A percentile compares a stretch with the other conserved stretches of the same genome.
Conservation (phyloP, 37 sponge, comb jelly and placozoan species). For the Petrosia ficiformis region DNA sequence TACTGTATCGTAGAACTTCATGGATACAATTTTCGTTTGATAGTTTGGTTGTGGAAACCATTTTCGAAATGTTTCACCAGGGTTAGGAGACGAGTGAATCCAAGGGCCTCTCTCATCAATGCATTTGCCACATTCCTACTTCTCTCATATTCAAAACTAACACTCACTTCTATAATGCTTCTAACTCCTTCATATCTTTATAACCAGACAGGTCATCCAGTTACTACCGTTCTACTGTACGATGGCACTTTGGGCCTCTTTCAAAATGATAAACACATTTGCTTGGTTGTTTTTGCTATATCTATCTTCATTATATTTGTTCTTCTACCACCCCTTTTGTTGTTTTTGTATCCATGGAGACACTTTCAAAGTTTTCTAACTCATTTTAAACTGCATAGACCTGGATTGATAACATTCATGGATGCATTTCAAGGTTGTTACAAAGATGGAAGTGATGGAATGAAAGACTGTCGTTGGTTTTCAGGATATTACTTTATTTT, state of each 20-base stretch:
- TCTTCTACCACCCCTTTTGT: slow-evolving; percentile 5
- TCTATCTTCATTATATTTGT: background rate
- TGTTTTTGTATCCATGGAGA: slow-evolving; percentile 16
- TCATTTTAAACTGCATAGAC: background rate
- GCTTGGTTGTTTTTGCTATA: background rate
- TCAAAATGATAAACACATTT: background rate
- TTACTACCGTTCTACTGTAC: background rate
- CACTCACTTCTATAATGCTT: background rate
- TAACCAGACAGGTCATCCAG: background rate
- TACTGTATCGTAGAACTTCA: background rate
- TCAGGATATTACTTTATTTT: background rate
- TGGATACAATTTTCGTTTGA: background rate
- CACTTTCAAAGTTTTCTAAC: background rate
- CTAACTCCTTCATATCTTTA: background rate
- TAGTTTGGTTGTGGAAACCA: slow-evolving; percentile 5
- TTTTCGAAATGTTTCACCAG: background rate
- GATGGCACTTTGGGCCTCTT: slow-evolving; percentile 5
- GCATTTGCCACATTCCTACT: slow-evolving; percentile 8
- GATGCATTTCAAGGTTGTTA: slow-evolving; percentile 1
- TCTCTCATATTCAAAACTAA: background rate
- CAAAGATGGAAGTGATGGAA: slow-evolving; percentile 3
- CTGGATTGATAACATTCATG: slow-evolving; percentile 5
- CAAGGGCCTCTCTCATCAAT: slow-evolving; percentile 3
- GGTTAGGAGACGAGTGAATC: background rate
- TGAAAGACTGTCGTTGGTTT: background rate